A percentile compares a stretch with the other conserved stretches of the same genome.
These are phyloP conservation scores for Ametastegia equiseti DNA, from an alignment of 2,888 invertebrate species.

Conservation along the genomic window DNA sequence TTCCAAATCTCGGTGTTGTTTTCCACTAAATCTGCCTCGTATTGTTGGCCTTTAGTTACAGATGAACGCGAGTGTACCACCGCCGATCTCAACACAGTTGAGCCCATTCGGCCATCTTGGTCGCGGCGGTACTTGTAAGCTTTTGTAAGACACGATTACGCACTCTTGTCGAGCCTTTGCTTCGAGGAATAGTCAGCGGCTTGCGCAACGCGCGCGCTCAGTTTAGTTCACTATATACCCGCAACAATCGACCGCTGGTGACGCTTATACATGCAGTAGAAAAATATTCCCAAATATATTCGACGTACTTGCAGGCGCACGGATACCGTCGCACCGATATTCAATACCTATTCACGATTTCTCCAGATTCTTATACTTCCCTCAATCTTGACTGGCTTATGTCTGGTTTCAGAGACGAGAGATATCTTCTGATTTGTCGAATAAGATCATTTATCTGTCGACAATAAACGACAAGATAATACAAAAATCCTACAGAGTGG, in stretches of 20 bases:
- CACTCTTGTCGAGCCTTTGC: background rate
- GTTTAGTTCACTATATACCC: background rate
- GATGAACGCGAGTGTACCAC: slow-evolving; percentile 63
- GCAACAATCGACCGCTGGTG: slow-evolving; percentile 33
- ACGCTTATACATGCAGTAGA: background rate
- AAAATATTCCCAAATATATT: background rate
- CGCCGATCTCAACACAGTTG: slow-evolving; percentile 68
- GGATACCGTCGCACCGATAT: too few species aligned
- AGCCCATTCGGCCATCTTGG: slow-evolving; percentile 69
- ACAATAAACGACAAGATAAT: too few species aligned
- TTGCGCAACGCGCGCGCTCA: slow-evolving; percentile 40
- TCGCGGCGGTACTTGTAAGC: slow-evolving; percentile 44
- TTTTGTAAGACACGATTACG: slow-evolving; percentile 31
- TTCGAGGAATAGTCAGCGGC: background rate
- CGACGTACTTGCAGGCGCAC: too few species aligned
- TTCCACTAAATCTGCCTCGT: slow-evolving; percentile 54
- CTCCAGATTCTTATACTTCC: too few species aligned
- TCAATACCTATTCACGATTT: too few species aligned
- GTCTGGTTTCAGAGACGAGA: too few species aligned
- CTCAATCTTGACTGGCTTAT: too few species aligned
- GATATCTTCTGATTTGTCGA: too few species aligned
- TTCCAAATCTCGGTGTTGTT: slow-evolving; percentile 9
- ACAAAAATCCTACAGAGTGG: too few species aligned
- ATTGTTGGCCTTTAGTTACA: slow-evolving; percentile 55
- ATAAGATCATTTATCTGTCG: too few species aligned